These are phyloP conservation scores for Rhagologus leucostigma DNA, from an alignment of 2,113 vertebrate species.

Conservation along the genomic window DNA sequence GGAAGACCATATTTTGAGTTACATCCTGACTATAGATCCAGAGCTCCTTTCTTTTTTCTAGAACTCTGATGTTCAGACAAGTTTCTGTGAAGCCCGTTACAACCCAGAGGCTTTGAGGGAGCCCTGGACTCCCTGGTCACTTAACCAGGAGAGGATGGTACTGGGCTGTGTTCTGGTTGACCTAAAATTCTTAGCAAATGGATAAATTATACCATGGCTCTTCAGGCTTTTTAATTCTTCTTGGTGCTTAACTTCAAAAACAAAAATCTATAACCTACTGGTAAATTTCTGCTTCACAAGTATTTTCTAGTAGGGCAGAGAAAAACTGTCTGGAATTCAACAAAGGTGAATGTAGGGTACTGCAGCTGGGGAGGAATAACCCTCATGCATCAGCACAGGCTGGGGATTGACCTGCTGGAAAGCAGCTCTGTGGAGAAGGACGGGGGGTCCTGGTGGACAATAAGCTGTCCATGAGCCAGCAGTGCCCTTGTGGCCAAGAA, in stretches of 20 bases:
- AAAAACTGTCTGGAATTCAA: not conserved
- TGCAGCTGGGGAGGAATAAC: rapidly evolving
- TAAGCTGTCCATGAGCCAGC: not conserved
- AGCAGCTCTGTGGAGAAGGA: not conserved
- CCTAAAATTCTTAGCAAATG: not conserved
- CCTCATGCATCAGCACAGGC: not conserved
- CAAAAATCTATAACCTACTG: not conserved
- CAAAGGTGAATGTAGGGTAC: not conserved
- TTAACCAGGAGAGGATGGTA: not conserved
- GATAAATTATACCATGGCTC: not conserved
- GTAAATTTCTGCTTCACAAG: not conserved
- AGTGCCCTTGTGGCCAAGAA: not conserved
- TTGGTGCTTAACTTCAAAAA: not conserved
- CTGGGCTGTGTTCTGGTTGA: not conserved
- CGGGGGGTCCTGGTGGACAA: rapidly evolving
- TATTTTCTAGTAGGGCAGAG: not conserved
- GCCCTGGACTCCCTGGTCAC: not conserved
- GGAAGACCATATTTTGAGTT: not conserved
- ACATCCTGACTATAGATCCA: not conserved
- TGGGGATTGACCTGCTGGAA: rapidly evolving
- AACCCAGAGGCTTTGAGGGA: not conserved
- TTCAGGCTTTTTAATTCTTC: not conserved
- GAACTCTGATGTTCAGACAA: not conserved
- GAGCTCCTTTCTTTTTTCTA: not conserved
- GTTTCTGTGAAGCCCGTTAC: not conserved